Evolutionary conservation across 2,113 vertebrate species (phyloP), one percentile per base, ranked within the genome.

Genomic region (Rhadina sibilatrix): DNA sequence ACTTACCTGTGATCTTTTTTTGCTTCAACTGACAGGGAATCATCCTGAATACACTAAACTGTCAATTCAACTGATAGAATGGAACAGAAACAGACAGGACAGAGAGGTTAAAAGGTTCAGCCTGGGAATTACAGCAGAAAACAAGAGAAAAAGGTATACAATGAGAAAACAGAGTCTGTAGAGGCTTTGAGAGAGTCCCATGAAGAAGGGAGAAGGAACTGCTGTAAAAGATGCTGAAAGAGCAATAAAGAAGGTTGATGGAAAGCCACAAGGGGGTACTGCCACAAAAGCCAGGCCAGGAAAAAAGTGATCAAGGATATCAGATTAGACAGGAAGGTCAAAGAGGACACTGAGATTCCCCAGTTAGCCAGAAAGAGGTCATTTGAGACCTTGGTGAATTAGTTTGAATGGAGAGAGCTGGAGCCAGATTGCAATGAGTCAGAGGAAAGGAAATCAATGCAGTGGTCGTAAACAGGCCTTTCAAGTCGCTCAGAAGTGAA

Each of bases 381-480:
- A 96, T 93, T 89, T 96, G 93, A 96, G 95, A 96, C 83, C 72
- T 93, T 64, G 49, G 72, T 95, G 93, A 94, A 84, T 93, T 93
- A 93, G 93, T 93, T 84, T 94, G 80, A 97, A 96, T 93, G 72
- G 56, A 21, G 72, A 93, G 64, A 60, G 70, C 79, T 86, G 87
- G 44, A 95, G 85, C 85, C 96, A 95, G 94, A 95, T 71, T 93
- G 92, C 80, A 94, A 68, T 96, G 96, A 96, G 92, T 97, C 93
- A 95, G 96, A 97, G 93, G 86, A 92, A 95, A 96, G 83, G 88
- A 96, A 97, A 96, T 96, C 96, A 96, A 96, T 97, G 94, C 72
- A 83, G 60, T 93, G 85, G 79, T 95, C 35, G 19, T 94, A 96
- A 97, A 96, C 88, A 95, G 94, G 85, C 93, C 69, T 97, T 97